These are phyloP conservation scores for Calephelis perditalis DNA, from an alignment of 2,888 invertebrate species.

Conservation along the genomic window DNA sequence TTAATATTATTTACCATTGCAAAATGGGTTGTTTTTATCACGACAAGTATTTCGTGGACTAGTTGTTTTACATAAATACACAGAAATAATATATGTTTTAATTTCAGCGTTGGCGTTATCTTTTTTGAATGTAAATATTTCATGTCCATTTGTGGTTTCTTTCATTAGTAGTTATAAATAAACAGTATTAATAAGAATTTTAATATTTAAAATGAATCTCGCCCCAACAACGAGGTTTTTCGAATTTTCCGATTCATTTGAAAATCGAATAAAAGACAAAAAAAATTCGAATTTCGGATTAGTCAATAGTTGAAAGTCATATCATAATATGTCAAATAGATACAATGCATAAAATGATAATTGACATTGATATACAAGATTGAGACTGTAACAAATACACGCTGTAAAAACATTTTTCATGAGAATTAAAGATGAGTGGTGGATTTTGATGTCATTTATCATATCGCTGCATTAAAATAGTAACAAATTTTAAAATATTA, in stretches of 20 bases:
- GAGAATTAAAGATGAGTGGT: background rate
- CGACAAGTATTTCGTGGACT: no score
- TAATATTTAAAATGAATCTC: conserved; percentile 38
- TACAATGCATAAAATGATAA: background rate
- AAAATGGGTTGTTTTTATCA: no score
- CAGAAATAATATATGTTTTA: conserved; percentile 2
- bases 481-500: conserved; percentile 20
- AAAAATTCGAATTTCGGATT: conserved; percentile 34
- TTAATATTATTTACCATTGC: no score
- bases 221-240: conserved; percentile 36
- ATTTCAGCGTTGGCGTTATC: background rate
- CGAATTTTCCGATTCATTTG: conserved; percentile 22
- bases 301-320: conserved; percentile 64
- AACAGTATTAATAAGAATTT: conserved; percentile 57
- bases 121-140: conserved; percentile 21
- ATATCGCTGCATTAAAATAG: conserved; percentile 10
- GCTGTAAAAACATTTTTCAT: background rate
- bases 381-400: background rate
- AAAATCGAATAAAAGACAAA: conserved; percentile 31
- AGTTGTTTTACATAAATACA: background rate
- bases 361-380: background rate
- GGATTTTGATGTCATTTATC: background rate
- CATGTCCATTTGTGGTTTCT: conserved; percentile 38
- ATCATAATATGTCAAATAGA: conserved; percentile 48
- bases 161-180: conserved; percentile 42